Evolutionary conservation across 2,797 vertebrate genomes (phyloP).

Genomic region (Myiothlypis coronata): DNA sequence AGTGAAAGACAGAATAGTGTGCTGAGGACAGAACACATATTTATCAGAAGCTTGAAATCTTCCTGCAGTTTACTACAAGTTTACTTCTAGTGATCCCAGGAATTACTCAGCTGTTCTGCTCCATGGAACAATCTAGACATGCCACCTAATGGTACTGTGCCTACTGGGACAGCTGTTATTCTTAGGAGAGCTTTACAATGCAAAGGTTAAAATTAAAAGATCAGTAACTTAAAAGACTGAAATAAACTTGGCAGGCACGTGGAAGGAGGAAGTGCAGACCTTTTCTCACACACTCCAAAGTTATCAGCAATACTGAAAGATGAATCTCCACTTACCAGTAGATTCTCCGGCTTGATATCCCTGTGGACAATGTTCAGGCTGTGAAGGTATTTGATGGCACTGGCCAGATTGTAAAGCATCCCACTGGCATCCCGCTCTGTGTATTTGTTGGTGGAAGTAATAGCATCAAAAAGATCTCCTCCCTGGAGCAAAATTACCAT

Average conservation of each 20-base stretch:
- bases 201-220: background rate
- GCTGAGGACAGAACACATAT: background rate
- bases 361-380: conserved; percentile 94
- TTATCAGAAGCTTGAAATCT: background rate
- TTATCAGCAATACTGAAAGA: background rate
- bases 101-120: background rate
- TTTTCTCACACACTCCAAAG: background rate
- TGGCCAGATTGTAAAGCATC: conserved; percentile 96
- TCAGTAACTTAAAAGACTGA: background rate
- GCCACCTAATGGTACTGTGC: background rate
- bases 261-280: background rate
- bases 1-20: background rate
- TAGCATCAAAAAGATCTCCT: conserved; percentile 95
- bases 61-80: background rate
- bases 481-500: conserved; percentile 78
- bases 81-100: background rate
- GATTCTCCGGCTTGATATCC: conserved; percentile 97
- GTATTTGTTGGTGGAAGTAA: conserved; percentile 95
- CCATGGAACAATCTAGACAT: background rate
- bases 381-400: conserved; percentile 96
- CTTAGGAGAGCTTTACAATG: background rate
- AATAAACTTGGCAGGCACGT: background rate
- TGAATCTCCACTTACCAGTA: conserved; percentile 82
- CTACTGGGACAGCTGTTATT: background rate
- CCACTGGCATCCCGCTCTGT: conserved; percentile 93